Evolutionary conservation across 2,888 invertebrate genomes (phyloP).

Genomic region (Cylindroiulus punctatus): DNA sequence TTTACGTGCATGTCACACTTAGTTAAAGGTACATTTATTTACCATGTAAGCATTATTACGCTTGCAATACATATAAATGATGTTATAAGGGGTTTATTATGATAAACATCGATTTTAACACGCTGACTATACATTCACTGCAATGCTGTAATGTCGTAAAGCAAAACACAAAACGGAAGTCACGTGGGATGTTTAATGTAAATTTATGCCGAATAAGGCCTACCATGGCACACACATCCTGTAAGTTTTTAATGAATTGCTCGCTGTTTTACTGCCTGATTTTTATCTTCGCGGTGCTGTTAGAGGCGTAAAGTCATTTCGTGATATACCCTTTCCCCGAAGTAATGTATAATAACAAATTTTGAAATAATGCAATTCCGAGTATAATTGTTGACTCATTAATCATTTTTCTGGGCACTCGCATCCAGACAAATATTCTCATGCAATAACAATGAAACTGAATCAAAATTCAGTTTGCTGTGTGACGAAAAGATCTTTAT

Average conservation of each 20-base stretch:
- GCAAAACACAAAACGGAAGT: background rate
- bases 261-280: background rate
- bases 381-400: constrained; percentile 1
- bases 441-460: background rate
- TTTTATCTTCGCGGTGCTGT: background rate
- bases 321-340: background rate
- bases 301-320: background rate
- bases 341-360: constrained; percentile 1
- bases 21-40: too few relatives aligned
- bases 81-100: too few relatives aligned
- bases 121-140: too few relatives aligned
- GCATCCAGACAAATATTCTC: background rate
- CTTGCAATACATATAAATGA: too few relatives aligned
- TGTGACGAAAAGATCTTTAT: constrained; percentile 21
- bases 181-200: background rate
- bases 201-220: background rate
- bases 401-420: background rate
- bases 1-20: too few relatives aligned
- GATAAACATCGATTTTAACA: too few relatives aligned
- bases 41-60: too few relatives aligned
- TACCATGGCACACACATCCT: background rate
- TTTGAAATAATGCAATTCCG: background rate
- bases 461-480: constrained; percentile 4
- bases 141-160: background rate
- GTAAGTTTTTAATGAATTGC: background rate